Evolutionary conservation across 2,888 invertebrate species (phyloP).

Genomic region (Chaetogeoica ovagalla): DNA sequence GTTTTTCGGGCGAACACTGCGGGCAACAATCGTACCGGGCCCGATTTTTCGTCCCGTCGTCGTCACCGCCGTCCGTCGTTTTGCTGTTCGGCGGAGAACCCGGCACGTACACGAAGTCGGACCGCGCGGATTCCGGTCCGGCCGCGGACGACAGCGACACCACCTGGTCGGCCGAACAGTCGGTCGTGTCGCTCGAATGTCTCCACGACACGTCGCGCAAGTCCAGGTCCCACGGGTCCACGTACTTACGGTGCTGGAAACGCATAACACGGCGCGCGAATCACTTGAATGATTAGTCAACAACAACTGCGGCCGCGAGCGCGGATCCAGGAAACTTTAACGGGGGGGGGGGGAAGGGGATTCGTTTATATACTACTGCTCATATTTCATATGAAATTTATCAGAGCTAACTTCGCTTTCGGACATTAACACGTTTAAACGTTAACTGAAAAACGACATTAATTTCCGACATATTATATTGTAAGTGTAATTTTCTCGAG

Average conservation of each 20-base stretch:
- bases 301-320: no score
- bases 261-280: no score
- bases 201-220: constrained; percentile 43
- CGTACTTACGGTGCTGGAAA: constrained; percentile 36
- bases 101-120: constrained; percentile 46
- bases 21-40: constrained; percentile 29
- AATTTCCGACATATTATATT: no score
- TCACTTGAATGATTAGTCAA: no score
- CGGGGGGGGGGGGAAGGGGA: not conserved
- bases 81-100: not conserved
- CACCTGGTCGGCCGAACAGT: constrained; percentile 43
- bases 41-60: not conserved
- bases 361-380: no score
- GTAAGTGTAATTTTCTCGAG: no score
- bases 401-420: no score
- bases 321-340: not conserved
- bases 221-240: constrained; percentile 48
- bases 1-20: constrained; percentile 19
- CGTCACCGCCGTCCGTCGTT: not conserved
- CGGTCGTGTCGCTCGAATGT: constrained; percentile 45
- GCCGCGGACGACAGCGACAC: constrained; percentile 42
- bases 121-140: constrained; percentile 36
- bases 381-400: no score
- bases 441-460: no score
- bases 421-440: no score